Evolutionary conservation across 2,797 vertebrate species (phyloP).

Genomic region (Amblyopsis hoosieri): DNA sequence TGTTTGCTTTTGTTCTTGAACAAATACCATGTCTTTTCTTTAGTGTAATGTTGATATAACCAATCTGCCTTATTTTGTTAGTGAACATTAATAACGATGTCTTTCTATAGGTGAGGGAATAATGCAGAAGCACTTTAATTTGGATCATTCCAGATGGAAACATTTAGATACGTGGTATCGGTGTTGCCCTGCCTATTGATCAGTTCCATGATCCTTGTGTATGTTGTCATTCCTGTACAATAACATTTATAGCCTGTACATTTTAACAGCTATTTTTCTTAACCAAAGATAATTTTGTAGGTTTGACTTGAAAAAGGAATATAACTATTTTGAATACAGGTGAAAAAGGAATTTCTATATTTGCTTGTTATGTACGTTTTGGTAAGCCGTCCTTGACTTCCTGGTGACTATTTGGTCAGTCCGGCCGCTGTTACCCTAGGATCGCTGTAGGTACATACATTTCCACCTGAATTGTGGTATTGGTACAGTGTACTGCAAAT

Average conservation of each 20-base stretch:
- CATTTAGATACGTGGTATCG: slow-evolving; percentile 96
- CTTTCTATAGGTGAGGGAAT: slow-evolving; percentile 76
- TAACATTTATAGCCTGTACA: slow-evolving; percentile 77
- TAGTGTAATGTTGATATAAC: slow-evolving; percentile 53
- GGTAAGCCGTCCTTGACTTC: slow-evolving; percentile 59
- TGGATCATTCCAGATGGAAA: slow-evolving; percentile 87
- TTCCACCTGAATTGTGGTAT: slow-evolving; percentile 48
- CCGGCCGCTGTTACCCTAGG: slow-evolving; percentile 50
- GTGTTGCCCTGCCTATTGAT: slow-evolving; percentile 82
- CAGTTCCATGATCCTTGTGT: slow-evolving; percentile 95
- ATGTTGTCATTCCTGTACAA: slow-evolving; percentile 70
- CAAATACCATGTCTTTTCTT: slow-evolving; percentile 47
- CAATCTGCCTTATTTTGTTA: slow-evolving; percentile 77
- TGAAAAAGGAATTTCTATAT: slow-evolving; percentile 57
- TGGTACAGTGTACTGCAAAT: slow-evolving; percentile 44
- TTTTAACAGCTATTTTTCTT: slow-evolving; percentile 81
- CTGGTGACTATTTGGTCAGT: slow-evolving; percentile 49
- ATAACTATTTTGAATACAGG: slow-evolving; percentile 77
- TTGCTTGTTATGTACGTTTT: slow-evolving; percentile 52
- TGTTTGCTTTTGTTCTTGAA: slow-evolving; percentile 40
- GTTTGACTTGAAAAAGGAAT: slow-evolving; percentile 72
- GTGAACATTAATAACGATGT: slow-evolving; percentile 63
- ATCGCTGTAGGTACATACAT: slow-evolving; percentile 49
- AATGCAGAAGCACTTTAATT: slow-evolving; percentile 95
- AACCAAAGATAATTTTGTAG: slow-evolving; percentile 82